Base-by-base conservation (phyloP, 2,797 vertebrate species). In the Aselliscus stoliczkanus region DNA sequence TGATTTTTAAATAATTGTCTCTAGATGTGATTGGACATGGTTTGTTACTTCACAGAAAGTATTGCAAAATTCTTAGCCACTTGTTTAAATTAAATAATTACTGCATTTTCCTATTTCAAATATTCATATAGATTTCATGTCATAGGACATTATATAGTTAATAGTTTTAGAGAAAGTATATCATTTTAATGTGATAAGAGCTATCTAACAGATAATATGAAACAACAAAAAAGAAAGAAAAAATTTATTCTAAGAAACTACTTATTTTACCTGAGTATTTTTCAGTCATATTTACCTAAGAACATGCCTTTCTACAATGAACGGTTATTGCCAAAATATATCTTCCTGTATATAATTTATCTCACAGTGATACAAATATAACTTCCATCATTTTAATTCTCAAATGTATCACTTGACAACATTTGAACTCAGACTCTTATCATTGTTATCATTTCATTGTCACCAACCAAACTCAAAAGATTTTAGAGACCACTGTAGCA, bases 81-180 rank as follows among this genome's bases (percentile, higher is more conserved):
- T 97, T 2, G 0, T 88, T 97, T 92, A 97, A 97, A 98, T 94
- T 97, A 89, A 88, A 90, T 94, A 97, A 34, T 88, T 95, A 93
- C 65, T 96, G 91, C 34, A 95, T 96, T 85, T 93, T 79, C 75
- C 64, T 97, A 90, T 95, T 98, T 98, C 96, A 97, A 96, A 95
- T 88, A 95, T 81, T 58, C 70, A 85, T 37, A 93, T 89, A 79
- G 7, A 88, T 23, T 87, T 90, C 7, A 90, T 50, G 12, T 27
- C 34, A 69, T 37, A 85, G 15, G 0, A 47, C 29, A n/a, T 80
- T 69, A 88, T 21, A 73, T 5, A 37, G 5, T 85, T 44, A 76
- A 67, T 69, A 83, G 42, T 80, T 84, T 90, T 86, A 47, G 5
- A 18, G 15, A 62, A 87, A 83, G 67, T 6, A 70, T 1, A 64